Percentiles rank a stretch among this genome's conserved stretches.
These are phyloP conservation scores for Sternarchorhynchus goeldii DNA, from an alignment of 2,797 vertebrate species.

Conservation along the genomic window DNA sequence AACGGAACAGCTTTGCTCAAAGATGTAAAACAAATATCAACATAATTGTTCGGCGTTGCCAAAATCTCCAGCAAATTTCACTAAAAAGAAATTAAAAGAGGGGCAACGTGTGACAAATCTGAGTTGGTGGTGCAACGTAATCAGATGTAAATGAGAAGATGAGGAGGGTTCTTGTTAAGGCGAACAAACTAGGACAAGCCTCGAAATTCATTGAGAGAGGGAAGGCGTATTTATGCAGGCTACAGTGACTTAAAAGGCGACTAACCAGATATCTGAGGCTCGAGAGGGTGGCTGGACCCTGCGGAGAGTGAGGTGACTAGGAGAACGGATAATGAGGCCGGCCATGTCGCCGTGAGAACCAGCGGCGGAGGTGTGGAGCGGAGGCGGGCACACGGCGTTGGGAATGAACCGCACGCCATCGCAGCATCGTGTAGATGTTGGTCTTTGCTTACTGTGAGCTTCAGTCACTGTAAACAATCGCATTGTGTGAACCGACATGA, in stretches of 20 bases:
- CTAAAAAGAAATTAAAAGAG: constrained; percentile 47
- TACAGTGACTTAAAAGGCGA: constrained; percentile 55
- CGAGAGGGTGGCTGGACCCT: constrained; percentile 43
- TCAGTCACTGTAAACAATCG: too few relatives aligned
- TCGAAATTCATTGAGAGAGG: constrained; percentile 61
- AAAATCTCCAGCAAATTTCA: constrained; percentile 37
- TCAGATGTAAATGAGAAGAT: constrained; percentile 62
- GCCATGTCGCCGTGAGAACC: constrained; percentile 48
- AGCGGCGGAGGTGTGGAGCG: constrained; percentile 10
- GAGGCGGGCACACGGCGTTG: background rate
- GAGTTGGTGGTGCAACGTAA: constrained; percentile 50
- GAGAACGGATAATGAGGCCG: constrained; percentile 54
- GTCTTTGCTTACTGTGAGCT: too few relatives aligned
- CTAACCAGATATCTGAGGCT: constrained; percentile 41
- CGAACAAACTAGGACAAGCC: constrained; percentile 61
- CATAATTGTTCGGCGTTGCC: constrained; percentile 37
- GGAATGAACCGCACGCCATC: background rate
- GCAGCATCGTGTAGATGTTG: background rate
- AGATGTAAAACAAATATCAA: constrained; percentile 37
- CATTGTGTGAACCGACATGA: too few relatives aligned
- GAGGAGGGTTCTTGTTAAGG: constrained; percentile 57
- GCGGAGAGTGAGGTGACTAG: constrained; percentile 49
- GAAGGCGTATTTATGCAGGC: constrained; percentile 56
- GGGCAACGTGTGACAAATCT: constrained; percentile 46
- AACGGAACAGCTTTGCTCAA: constrained; percentile 10